Evolutionary conservation across 2,888 invertebrate species (phyloP).

Genomic region (Phoenoteleia sp.): DNA sequence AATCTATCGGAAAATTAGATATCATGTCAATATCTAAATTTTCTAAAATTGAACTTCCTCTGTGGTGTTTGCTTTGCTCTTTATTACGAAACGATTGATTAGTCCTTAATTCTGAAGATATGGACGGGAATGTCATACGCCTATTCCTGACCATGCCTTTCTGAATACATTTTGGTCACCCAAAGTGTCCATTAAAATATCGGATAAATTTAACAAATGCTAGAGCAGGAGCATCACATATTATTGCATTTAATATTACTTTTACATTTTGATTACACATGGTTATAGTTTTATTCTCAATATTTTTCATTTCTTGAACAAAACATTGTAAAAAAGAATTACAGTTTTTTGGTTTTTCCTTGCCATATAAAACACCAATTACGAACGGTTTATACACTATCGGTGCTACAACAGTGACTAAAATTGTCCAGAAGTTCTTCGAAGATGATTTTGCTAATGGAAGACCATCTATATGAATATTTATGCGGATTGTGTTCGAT

Average conservation of each 20-base stretch:
- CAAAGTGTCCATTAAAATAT: conserved; percentile 1
- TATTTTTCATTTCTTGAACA: not conserved
- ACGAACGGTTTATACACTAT: not conserved
- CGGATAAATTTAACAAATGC: not conserved
- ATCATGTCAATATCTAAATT: conserved; percentile 5
- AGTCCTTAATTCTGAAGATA: not conserved
- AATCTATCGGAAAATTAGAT: not conserved
- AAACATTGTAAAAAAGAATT: not conserved
- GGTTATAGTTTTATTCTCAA: not conserved
- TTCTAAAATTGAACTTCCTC: not conserved
- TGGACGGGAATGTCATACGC: not conserved
- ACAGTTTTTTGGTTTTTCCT: not conserved
- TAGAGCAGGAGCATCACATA: not conserved
- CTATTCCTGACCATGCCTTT: not conserved
- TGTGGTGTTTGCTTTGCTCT: not conserved
- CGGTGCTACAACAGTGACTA: not conserved
- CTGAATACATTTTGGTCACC: not conserved
- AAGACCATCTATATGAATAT: not conserved
- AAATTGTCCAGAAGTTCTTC: not conserved
- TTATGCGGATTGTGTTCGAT: not conserved
- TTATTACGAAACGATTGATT: not conserved
- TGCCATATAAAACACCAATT: conserved; percentile 3
- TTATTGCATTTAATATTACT: not conserved
- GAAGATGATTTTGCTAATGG: not conserved
- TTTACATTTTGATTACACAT: not conserved